Evolutionary conservation across 2,113 vertebrate genomes (phyloP).

Genomic region (Tupaia tana): DNA sequence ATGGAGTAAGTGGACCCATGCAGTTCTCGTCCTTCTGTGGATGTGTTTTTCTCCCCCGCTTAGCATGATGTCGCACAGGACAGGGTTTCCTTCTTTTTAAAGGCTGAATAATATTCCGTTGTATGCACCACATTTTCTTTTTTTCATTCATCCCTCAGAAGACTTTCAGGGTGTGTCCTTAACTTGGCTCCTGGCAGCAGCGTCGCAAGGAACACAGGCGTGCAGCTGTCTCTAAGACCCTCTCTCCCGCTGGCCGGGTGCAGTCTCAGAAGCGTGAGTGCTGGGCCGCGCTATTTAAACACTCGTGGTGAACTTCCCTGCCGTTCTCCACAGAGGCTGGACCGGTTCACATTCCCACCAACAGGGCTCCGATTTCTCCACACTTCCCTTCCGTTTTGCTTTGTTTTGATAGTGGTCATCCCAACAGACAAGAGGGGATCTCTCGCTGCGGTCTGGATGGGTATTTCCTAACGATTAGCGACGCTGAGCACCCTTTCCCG

Average conservation of each 20-base stretch:
- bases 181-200: not conserved
- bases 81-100: not conserved
- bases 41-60: no score
- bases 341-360: not conserved
- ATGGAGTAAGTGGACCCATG: not conserved
- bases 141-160: not conserved
- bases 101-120: not conserved
- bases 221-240: not conserved
- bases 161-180: no score
- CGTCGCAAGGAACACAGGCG: not conserved
- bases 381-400: not conserved
- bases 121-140: not conserved
- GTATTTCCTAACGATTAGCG: not conserved
- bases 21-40: not conserved
- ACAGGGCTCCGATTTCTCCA: not conserved
- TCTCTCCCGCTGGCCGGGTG: not conserved
- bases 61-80: not conserved
- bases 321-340: not conserved
- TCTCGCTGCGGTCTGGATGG: not conserved
- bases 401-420: not conserved
- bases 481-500: no score
- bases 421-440: no score
- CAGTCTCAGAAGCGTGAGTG: not conserved
- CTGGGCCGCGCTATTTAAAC: not conserved
- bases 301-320: not conserved